These are phyloP conservation scores for Heliconius eleuchia DNA, from an alignment of 1,140 invertebrate species.

Conservation along the genomic window DNA sequence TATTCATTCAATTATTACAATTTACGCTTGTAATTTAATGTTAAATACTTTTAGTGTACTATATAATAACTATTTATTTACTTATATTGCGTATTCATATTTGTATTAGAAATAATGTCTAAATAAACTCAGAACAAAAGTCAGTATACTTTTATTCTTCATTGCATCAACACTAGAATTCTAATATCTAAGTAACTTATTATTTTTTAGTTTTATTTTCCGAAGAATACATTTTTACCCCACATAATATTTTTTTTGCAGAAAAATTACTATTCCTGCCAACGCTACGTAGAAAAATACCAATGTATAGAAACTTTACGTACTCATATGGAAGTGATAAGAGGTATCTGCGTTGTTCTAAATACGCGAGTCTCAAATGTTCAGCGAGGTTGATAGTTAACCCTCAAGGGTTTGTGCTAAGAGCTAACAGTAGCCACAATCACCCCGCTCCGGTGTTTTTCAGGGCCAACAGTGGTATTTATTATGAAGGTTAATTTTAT, in stretches of 20 bases:
- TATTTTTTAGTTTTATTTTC: background rate
- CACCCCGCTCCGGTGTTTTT: background rate
- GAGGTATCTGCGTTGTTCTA: slow-evolving; percentile 37
- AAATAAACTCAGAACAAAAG: too few relatives aligned
- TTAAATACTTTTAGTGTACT: too few relatives aligned
- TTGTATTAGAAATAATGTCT: too few relatives aligned
- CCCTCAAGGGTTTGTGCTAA: background rate
- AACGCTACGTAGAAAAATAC: slow-evolving; percentile 14
- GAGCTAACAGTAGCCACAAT: slow-evolving; percentile 16
- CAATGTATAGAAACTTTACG: slow-evolving; percentile 19
- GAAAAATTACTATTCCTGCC: slow-evolving; percentile 17
- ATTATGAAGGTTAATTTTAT: background rate
- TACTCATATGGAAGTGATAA: slow-evolving; percentile 23
- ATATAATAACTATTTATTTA: too few relatives aligned
- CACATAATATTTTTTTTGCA: slow-evolving; percentile 7
- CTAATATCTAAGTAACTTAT: too few relatives aligned
- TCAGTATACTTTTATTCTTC: too few relatives aligned
- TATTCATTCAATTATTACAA: too few relatives aligned
- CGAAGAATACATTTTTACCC: background rate
- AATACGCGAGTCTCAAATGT: background rate
- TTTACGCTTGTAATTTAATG: too few relatives aligned
- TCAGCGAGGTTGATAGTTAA: background rate
- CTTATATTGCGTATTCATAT: too few relatives aligned
- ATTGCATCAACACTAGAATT: too few relatives aligned
- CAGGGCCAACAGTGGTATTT: background rate